phyloP scores from a whole-genome alignment of 2,113 vertebrate species.

The Caranx melampygus region DNA sequence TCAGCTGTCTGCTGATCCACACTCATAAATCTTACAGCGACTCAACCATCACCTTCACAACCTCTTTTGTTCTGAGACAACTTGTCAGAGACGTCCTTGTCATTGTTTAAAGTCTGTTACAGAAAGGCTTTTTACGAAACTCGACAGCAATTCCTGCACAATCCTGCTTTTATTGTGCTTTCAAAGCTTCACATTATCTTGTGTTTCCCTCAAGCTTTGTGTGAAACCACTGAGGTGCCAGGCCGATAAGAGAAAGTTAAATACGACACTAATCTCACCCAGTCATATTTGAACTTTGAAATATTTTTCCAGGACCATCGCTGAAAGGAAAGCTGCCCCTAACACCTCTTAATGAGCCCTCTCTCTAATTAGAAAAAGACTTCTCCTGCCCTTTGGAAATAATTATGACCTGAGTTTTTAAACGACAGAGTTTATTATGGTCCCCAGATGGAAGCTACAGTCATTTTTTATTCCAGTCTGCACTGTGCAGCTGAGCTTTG shows the following conservation, averaged over 20 bases:
- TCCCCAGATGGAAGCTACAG: not conserved
- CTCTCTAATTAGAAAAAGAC: not conserved
- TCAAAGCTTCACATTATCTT: not conserved
- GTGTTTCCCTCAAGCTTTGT: not conserved
- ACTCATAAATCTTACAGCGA: constrained; percentile 1
- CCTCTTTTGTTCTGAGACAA: not conserved
- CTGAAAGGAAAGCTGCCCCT: not conserved
- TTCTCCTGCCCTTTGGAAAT: not conserved
- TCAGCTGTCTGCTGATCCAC: not conserved
- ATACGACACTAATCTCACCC: not conserved
- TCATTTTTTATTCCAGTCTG: not conserved
- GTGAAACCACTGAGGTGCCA: too few species aligned
- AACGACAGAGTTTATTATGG: not conserved
- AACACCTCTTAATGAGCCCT: not conserved
- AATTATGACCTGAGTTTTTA: not conserved
- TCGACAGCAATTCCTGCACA: not conserved
- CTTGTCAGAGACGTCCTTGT: not conserved
- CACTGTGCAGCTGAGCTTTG: not conserved
- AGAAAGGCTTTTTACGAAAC: not conserved
- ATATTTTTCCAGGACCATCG: not conserved
- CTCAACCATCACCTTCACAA: not conserved
- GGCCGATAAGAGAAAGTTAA: not conserved
- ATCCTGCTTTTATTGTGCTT: not conserved
- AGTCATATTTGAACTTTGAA: too few species aligned
- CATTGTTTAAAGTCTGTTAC: not conserved